phyloP scores from a whole-genome alignment of 2,888 invertebrate species.

The Orgyia antiqua region DNA sequence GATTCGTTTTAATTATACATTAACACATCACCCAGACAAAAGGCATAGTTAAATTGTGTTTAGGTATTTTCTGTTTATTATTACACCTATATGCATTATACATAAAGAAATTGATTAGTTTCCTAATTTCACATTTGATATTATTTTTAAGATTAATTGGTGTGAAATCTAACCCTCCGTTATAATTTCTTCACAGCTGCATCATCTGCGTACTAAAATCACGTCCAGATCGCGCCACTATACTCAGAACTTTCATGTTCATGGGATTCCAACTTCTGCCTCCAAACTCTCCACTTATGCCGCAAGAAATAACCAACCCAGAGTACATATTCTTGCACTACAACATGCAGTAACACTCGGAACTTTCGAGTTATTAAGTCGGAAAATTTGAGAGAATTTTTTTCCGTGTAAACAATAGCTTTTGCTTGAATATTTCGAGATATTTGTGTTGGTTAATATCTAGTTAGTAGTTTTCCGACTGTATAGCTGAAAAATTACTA shows the following conservation, averaged over 20 bases:
- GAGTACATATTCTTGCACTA: conserved; percentile 77
- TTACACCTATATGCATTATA: too few species aligned
- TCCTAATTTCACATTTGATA: too few species aligned
- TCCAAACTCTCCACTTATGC: conserved; percentile 82
- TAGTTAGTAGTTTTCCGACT: conserved; percentile 5
- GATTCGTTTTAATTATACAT: too few species aligned
- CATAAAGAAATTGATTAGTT: too few species aligned
- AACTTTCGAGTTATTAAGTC: conserved; percentile 19
- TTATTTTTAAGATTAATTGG: too few species aligned
- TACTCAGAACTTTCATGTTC: conserved; percentile 97
- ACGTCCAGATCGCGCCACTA: conserved; percentile 88
- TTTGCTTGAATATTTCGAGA: conserved; percentile 6
- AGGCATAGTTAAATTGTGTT: too few species aligned
- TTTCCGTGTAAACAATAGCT: conserved; percentile 6
- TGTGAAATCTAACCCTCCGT: too few species aligned
- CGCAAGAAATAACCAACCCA: conserved; percentile 74
- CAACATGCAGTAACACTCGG: conserved; percentile 57
- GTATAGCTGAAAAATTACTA: conserved; percentile 9
- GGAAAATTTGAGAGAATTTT: conserved; percentile 17
- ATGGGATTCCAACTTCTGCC: conserved; percentile 94
- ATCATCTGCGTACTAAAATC: conserved; percentile 88
- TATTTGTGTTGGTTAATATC: conserved; percentile 1
- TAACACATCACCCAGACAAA: too few species aligned
- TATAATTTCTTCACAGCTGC: conserved; percentile 56
- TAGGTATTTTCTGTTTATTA: too few species aligned